A percentile compares a stretch with the other conserved stretches of the same genome.
Evolutionary conservation across 2,113 vertebrate species (phyloP).

Genomic region (Cyrtonyx montezumae): DNA sequence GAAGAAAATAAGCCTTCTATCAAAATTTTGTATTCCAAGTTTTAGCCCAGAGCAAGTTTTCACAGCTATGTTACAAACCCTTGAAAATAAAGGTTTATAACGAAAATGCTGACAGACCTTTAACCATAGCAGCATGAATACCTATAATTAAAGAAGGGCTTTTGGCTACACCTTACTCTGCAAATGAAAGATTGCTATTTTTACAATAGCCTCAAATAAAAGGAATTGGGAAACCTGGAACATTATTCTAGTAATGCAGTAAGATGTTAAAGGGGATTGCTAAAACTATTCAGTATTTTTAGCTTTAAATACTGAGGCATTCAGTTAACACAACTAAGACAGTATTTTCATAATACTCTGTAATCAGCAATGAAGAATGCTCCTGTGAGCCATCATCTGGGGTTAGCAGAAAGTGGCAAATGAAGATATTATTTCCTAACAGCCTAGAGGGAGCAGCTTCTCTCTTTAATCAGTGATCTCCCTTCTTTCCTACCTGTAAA

Average conservation of each 20-base stretch:
- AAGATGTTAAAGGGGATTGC: slow-evolving; percentile 62
- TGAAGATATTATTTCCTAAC: slow-evolving; percentile 79
- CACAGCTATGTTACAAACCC: slow-evolving; percentile 72
- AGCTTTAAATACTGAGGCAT: slow-evolving; percentile 74
- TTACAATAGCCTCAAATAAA: slow-evolving; percentile 70
- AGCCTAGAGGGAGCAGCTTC: slow-evolving; percentile 75
- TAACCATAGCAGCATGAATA: slow-evolving; percentile 74
- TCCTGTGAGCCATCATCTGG: slow-evolving; percentile 74
- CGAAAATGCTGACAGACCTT: slow-evolving; percentile 77
- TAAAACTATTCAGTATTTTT: slow-evolving; percentile 72
- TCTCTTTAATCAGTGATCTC: slow-evolving; percentile 76
- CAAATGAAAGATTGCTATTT: slow-evolving; percentile 71
- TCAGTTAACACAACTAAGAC: slow-evolving; percentile 76
- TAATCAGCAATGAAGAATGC: slow-evolving; percentile 80
- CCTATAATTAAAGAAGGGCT: slow-evolving; percentile 80
- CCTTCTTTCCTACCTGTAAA: slow-evolving; percentile 72
- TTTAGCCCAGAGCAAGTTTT: slow-evolving; percentile 79
- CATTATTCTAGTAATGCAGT: slow-evolving; percentile 54
- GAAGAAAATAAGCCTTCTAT: slow-evolving; percentile 40
- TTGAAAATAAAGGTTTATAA: slow-evolving; percentile 78
- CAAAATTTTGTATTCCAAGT: slow-evolving; percentile 66
- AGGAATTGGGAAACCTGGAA: slow-evolving; percentile 63
- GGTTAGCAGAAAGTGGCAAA: slow-evolving; percentile 76
- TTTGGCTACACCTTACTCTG: slow-evolving; percentile 75
- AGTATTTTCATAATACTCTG: slow-evolving; percentile 78